Evolutionary conservation across 2,113 vertebrate species (phyloP).

Genomic region (Noturus placidus): DNA sequence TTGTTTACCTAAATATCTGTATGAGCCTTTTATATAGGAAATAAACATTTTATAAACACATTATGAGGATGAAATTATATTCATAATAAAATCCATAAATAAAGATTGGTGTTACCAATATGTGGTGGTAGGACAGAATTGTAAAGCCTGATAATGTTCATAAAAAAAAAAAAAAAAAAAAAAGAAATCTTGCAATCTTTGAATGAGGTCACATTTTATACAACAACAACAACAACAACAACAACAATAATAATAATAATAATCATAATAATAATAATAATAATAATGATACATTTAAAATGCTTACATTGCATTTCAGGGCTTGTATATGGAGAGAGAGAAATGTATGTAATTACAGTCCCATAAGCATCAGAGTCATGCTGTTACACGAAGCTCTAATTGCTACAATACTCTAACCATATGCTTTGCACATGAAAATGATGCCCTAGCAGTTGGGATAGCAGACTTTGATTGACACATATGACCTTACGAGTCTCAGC

Average conservation of each 20-base stretch:
- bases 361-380: not conserved
- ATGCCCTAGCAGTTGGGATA: constrained; percentile 16
- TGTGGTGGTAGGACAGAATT: not conserved
- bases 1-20: not conserved
- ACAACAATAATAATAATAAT: not conserved
- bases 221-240: not conserved
- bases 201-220: not conserved
- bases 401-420: constrained; percentile 12
- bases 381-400: not conserved
- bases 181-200: not conserved
- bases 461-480: constrained; percentile 25
- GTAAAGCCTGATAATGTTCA: not conserved
- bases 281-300: not conserved
- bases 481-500: constrained; percentile 23
- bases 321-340: not conserved
- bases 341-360: not conserved
- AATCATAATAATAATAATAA: not conserved
- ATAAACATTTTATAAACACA: not conserved
- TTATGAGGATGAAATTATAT: not conserved
- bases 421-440: constrained; percentile 23
- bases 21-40: not conserved
- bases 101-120: not conserved
- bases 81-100: not conserved
- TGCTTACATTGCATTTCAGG: not conserved
- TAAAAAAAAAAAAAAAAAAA: not conserved